Conservation (phyloP, 2,113 vertebrate genomes). For the Pycnonotus jocosus region DNA sequence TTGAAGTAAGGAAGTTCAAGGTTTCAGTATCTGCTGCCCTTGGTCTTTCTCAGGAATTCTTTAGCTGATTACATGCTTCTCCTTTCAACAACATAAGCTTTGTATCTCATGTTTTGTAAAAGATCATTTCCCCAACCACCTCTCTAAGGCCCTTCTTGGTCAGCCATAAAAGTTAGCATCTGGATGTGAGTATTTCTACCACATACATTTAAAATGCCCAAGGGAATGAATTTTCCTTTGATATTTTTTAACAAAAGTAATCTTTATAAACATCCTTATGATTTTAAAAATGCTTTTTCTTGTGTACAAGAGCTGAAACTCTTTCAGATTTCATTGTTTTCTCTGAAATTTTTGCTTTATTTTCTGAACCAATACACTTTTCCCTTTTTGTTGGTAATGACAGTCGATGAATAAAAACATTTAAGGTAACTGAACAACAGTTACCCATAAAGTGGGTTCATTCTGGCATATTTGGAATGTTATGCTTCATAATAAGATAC, state of each 20-base stretch:
- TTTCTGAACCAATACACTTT: background rate
- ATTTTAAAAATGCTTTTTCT: background rate
- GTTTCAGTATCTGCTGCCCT: slow-evolving; percentile 73
- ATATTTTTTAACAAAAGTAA: background rate
- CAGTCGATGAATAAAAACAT: background rate
- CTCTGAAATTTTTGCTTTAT: background rate
- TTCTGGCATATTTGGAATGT: background rate
- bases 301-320: background rate
- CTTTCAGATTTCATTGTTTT: background rate
- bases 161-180: slow-evolving; percentile 58
- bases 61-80: slow-evolving; percentile 80
- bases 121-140: slow-evolving; percentile 54
- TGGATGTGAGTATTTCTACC: slow-evolving; percentile 53
- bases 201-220: slow-evolving; percentile 34
- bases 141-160: slow-evolving; percentile 44
- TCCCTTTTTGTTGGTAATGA: background rate
- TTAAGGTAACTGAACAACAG: background rate
- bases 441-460: background rate
- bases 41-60: slow-evolving; percentile 78
- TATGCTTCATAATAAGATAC: background rate
- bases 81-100: slow-evolving; percentile 77
- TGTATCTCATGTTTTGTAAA: slow-evolving; percentile 68
- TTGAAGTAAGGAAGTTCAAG: slow-evolving; percentile 71
- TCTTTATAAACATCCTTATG: background rate
- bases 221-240: slow-evolving; percentile 27